A percentile compares a stretch with the other conserved stretches of the same genome.
These are phyloP conservation scores for Trissonchulus latispiculum DNA, from an alignment of 2,888 invertebrate species.

Conservation along the genomic window DNA sequence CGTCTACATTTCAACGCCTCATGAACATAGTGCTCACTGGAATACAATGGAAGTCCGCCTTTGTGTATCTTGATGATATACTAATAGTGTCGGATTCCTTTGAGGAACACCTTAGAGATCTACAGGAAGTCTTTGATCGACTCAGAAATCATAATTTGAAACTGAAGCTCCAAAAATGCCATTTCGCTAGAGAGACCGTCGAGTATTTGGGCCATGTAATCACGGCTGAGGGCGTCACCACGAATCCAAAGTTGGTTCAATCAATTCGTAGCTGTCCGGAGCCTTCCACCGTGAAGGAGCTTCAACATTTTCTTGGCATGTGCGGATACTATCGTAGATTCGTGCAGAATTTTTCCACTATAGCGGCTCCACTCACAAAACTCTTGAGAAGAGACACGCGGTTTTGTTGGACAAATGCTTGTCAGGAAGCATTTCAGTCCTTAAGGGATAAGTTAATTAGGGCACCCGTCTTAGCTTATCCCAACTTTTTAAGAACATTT, in stretches of 20 bases:
- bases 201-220: neutral
- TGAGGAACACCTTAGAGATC: neutral
- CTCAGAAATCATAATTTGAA: neutral
- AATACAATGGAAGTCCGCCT: neutral
- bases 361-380: neutral
- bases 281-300: neutral
- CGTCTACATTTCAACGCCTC: too few relatives aligned
- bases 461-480: neutral
- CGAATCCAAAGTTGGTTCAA: neutral
- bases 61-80: neutral
- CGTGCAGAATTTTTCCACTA: neutral
- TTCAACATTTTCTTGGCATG: neutral
- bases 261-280: neutral
- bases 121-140: neutral
- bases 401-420: neutral
- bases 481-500: neutral
- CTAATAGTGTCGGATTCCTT: neutral
- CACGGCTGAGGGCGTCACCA: neutral
- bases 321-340: neutral
- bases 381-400: neutral
- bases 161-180: neutral
- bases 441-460: neutral
- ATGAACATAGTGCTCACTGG: too few relatives aligned
- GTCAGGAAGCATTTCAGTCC: neutral
- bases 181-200: neutral